These are phyloP conservation scores for Stigmatopora nigra DNA, from an alignment of 2,113 vertebrate species.

Conservation along the genomic window DNA sequence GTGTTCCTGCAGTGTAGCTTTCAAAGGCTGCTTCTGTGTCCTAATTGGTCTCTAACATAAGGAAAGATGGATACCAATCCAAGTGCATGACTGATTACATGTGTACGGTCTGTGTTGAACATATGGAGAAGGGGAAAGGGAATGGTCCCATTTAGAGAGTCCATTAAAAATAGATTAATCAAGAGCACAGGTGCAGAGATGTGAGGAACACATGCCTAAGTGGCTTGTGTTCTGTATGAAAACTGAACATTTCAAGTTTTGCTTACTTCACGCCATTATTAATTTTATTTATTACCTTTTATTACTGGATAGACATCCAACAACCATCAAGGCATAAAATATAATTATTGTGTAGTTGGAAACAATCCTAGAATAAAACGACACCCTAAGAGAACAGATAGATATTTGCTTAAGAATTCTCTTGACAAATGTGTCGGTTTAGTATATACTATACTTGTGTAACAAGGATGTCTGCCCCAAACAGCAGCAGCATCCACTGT, in stretches of 20 bases:
- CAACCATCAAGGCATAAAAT: background rate
- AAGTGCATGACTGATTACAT: slow-evolving; percentile 10
- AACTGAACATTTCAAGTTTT: background rate
- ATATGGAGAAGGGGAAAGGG: slow-evolving; percentile 46
- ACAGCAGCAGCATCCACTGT: slow-evolving; percentile 8
- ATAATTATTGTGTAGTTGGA: background rate
- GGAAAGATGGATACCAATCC: slow-evolving; percentile 16
- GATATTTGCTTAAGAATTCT: background rate
- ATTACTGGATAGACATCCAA: background rate
- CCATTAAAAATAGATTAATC: slow-evolving; percentile 54
- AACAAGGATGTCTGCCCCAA: slow-evolving; percentile 14
- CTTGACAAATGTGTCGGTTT: background rate
- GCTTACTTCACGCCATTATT: background rate
- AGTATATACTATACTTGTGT: slow-evolving; percentile 11
- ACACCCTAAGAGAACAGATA: too few species aligned
- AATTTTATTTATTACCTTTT: background rate
- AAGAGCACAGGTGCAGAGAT: slow-evolving; percentile 45
- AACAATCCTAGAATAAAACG: too few species aligned
- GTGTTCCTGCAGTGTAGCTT: slow-evolving; percentile 17
- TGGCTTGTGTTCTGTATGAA: background rate
- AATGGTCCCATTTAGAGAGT: slow-evolving; percentile 42
- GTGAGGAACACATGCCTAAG: slow-evolving; percentile 6
- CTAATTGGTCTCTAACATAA: slow-evolving; percentile 52
- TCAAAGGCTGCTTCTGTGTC: slow-evolving; percentile 18
- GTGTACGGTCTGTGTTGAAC: slow-evolving; percentile 23